These are phyloP conservation scores for Microctonus brassicae DNA, from an alignment of 2,888 invertebrate species.

Conservation along the genomic window DNA sequence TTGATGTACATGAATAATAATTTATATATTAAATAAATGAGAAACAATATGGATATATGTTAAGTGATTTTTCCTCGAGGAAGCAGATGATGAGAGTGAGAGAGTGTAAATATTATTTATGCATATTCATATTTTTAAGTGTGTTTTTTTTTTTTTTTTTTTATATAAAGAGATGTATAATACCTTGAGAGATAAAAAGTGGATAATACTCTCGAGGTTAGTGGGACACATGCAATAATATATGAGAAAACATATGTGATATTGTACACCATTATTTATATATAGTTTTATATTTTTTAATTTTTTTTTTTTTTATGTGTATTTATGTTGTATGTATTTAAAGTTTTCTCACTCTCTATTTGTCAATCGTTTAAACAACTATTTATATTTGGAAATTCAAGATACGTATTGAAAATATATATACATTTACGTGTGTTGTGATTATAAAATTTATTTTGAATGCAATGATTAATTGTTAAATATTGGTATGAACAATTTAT, in stretches of 20 bases:
- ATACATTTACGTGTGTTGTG: neutral
- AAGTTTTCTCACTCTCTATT: slow-evolving; percentile 25
- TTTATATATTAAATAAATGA: too few species aligned
- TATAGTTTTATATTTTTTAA: too few species aligned
- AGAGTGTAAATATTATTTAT: neutral
- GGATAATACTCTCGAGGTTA: slow-evolving; percentile 33
- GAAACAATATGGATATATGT: neutral
- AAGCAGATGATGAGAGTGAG: too few species aligned
- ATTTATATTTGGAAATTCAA: slow-evolving; percentile 2
- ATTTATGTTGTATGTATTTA: too few species aligned
- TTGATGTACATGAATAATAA: neutral
- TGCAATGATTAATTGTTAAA: neutral
- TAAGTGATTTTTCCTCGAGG: neutral
- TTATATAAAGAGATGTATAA: neutral
- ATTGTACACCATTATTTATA: neutral
- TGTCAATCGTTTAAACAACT: slow-evolving; percentile 5
- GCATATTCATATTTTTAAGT: neutral
- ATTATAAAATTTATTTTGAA: neutral
- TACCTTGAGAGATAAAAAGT: neutral
- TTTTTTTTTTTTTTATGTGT: too few species aligned
- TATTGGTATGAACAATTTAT: neutral
- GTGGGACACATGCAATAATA: slow-evolving; percentile 37
- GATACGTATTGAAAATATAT: neutral
- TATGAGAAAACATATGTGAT: neutral
- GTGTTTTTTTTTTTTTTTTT: too few species aligned